These are phyloP conservation scores for Corbicula japonica DNA, from an alignment of 2,888 invertebrate species.

Conservation along the genomic window DNA sequence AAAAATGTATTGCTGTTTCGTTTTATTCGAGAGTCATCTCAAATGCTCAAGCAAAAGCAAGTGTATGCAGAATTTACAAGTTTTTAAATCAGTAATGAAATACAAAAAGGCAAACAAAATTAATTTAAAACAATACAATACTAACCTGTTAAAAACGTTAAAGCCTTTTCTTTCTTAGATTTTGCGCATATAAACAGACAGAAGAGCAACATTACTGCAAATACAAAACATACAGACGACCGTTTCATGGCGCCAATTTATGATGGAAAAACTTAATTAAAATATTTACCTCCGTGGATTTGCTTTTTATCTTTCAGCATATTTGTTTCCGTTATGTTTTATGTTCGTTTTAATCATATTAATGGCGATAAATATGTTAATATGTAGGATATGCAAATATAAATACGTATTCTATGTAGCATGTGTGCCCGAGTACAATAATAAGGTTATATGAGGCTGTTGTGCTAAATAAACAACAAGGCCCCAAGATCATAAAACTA, in stretches of 20 bases:
- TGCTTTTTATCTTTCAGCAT: neutral
- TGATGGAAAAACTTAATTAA: neutral
- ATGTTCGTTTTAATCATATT: too few relatives aligned
- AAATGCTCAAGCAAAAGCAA: neutral
- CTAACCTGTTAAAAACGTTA: slow-evolving; percentile 8
- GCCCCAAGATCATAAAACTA: too few relatives aligned
- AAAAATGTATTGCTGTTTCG: neutral
- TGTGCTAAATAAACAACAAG: too few relatives aligned
- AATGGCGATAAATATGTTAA: too few relatives aligned
- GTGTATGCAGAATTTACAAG: neutral
- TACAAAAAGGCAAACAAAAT: neutral
- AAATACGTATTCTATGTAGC: too few relatives aligned
- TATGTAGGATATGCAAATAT: too few relatives aligned
- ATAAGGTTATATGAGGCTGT: too few relatives aligned
- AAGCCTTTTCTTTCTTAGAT: neutral
- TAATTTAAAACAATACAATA: neutral
- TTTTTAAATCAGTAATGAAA: neutral
- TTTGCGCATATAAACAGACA: neutral
- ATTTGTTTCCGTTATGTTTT: neutral
- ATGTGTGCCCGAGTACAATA: too few relatives aligned
- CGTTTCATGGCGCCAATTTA: neutral
- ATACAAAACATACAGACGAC: neutral
- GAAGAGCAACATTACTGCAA: neutral
- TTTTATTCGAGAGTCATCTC: neutral
- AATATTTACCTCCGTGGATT: neutral